These are phyloP conservation scores for Drosophila nasuta DNA, from an alignment of 1,140 invertebrate genomes.

Conservation along the genomic window DNA sequence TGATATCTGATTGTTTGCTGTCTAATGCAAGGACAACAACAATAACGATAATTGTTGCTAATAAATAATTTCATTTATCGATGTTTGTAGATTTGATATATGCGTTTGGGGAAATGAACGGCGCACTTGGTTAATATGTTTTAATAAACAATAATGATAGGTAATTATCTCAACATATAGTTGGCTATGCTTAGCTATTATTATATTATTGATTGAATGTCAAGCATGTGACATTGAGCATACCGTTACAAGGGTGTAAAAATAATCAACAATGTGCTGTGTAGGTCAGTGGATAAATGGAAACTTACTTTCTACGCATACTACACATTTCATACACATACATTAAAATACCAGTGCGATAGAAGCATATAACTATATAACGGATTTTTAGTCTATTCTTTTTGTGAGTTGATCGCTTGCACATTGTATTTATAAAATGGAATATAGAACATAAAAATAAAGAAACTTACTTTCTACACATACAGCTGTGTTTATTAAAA, in stretches of 20 bases:
- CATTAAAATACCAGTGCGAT: too few species aligned
- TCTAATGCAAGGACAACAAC: constrained; percentile 66
- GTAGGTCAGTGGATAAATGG: constrained; percentile 15
- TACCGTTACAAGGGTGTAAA: constrained; percentile 21
- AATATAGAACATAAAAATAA: too few species aligned
- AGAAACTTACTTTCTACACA: too few species aligned
- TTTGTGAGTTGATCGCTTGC: too few species aligned
- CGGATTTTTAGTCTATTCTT: too few species aligned
- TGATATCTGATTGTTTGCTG: constrained; percentile 22
- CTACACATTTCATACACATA: background rate
- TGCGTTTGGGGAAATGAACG: constrained; percentile 49
- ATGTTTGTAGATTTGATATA: constrained; percentile 14
- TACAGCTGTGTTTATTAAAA: too few species aligned
- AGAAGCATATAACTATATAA: too few species aligned
- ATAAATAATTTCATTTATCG: constrained; percentile 25
- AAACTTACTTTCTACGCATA: constrained; percentile 7
- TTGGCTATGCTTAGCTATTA: constrained; percentile 9
- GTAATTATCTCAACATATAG: constrained; percentile 54
- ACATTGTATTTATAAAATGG: too few species aligned
- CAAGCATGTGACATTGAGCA: constrained; percentile 49
- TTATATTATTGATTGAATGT: constrained; percentile 61
- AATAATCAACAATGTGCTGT: constrained; percentile 11
- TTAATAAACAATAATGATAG: constrained; percentile 67
- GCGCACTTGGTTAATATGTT: constrained; percentile 53
- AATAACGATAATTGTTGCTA: constrained; percentile 15